These are phyloP conservation scores for Oligia strigilis DNA, from an alignment of 2,888 invertebrate genomes.

Conservation along the genomic window DNA sequence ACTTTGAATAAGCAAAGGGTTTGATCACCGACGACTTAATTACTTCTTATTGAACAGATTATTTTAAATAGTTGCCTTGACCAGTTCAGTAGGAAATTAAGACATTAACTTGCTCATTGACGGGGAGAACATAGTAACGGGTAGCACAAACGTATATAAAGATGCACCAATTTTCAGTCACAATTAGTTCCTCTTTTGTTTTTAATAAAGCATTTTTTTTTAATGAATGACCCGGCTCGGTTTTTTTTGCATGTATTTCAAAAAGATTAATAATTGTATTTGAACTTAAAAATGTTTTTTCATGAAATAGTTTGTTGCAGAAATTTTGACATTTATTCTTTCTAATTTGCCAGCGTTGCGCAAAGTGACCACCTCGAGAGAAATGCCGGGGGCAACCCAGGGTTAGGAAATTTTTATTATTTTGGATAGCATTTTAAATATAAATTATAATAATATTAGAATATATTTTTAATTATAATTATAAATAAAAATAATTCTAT, in stretches of 20 bases:
- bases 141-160: not conserved
- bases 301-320: conserved; percentile 56
- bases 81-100: conserved; percentile 7
- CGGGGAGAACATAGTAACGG: too few relatives aligned
- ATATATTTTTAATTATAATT: too few relatives aligned
- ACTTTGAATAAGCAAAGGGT: not conserved
- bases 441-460: not conserved
- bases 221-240: conserved; percentile 5
- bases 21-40: not conserved
- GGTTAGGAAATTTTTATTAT: conserved; percentile 58
- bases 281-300: conserved; percentile 37
- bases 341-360: conserved; percentile 61
- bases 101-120: not conserved
- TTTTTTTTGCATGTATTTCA: conserved; percentile 30
- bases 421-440: conserved; percentile 36
- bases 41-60: not conserved
- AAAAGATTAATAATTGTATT: conserved; percentile 1
- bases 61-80: not conserved
- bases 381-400: conserved; percentile 61
- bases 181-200: not conserved
- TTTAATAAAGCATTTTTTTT: not conserved
- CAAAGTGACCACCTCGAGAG: conserved; percentile 64
- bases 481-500: not conserved
- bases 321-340: conserved; percentile 50
- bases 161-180: not conserved